Evolutionary conservation across 2,797 vertebrate genomes (phyloP), one percentile per base, ranked within the genome.

Genomic region (Platyrinchus mystaceus): DNA sequence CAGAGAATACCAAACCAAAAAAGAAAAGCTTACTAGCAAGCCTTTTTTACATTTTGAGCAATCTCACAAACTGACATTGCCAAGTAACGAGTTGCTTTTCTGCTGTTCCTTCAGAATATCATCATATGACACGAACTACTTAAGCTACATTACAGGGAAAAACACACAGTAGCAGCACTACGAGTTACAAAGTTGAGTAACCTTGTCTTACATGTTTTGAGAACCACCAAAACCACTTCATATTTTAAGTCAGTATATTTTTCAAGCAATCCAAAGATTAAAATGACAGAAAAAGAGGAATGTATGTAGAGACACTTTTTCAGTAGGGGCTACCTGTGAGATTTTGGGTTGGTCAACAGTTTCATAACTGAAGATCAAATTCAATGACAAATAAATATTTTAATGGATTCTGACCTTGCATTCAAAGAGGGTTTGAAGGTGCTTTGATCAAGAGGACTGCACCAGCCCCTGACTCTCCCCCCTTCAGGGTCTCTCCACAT

Each of bases 301-400:
- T 2, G 4, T 6, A 66, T 76, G 30, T 19, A 50, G 36, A 55
- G 44, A 7, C 2, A 8, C 10, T 39, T 86, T 55, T 21, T 34
- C 44, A 89, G 36, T 86, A 80, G 55, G 10, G 7, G 23, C 19
- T 66, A 41, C 68, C 58, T 70, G 15, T 56, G 44, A 91, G 43
- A 91, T 84, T 94, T 73, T 64, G 44, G 12, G 30, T 43, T 88
- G 26, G 36, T 70, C 83, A 89, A 32, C 14, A 67, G 37, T 86
- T 89, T 79, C 19, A 9, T 20, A 90, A 87, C 20, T 23, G 24
- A 44, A 86, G n/a, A 92, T 86, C 39, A 89, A 67, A 90, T 88
- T 84, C 83, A 86, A 17, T 55, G 55, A 37, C 69, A 90, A 84
- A 73, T 53, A 81, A 58, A n/a, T 73, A 75, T 49, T 83, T 63